These are phyloP conservation scores for Drosophila melanica DNA, from an alignment of 1,140 invertebrate species.

Conservation along the genomic window DNA sequence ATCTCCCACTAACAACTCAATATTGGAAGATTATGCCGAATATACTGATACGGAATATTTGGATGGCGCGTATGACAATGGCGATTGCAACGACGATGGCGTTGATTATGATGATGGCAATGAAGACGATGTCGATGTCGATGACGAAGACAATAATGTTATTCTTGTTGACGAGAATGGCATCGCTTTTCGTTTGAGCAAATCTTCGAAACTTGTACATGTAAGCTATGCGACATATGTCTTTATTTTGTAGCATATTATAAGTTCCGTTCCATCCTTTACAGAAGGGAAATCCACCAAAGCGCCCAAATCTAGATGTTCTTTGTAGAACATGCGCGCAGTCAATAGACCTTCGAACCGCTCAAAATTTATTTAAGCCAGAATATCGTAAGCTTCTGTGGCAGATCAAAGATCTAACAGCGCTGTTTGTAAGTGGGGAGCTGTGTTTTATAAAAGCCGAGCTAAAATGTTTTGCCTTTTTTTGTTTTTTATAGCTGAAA, in stretches of 20 bases:
- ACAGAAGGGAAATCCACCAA: not conserved
- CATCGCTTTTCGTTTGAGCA: not conserved
- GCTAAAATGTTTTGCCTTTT: not conserved
- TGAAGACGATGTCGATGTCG: not conserved
- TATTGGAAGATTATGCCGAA: conserved; percentile 15
- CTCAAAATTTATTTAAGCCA: conserved; percentile 37
- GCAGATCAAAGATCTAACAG: conserved; percentile 45
- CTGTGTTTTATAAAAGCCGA: not conserved
- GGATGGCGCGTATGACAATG: conserved; percentile 16
- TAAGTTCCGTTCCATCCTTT: not conserved
- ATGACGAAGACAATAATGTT: too few relatives aligned
- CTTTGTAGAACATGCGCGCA: conserved; percentile 57
- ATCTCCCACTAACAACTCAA: not conserved
- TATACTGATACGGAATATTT: conserved; percentile 32
- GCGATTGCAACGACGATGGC: not conserved
- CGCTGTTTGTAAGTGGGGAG: conserved; percentile 30
- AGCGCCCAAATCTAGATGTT: not conserved
- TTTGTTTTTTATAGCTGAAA: conserved; percentile 22
- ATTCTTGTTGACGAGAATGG: not conserved
- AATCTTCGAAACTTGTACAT: not conserved
- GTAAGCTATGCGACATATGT: not conserved
- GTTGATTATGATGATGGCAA: not conserved
- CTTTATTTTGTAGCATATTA: not conserved
- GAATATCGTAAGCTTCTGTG: conserved; percentile 25
- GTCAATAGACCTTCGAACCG: conserved; percentile 9